Base-by-base conservation (phyloP, 2,888 invertebrate genomes). In the Epistrophe eligans region DNA sequence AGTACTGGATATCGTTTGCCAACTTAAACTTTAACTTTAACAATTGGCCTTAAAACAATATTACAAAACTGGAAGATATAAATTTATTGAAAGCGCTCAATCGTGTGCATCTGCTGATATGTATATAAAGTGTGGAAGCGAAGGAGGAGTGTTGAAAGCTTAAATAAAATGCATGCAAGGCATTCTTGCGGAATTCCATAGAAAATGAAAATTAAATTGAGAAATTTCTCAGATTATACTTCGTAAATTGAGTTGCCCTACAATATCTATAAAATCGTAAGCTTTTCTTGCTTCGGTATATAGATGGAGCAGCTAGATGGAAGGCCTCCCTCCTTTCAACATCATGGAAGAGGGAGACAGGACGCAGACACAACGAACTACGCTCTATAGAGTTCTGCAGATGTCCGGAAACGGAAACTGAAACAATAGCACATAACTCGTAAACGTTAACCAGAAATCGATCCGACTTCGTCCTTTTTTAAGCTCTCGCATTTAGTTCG, bases 201-300 rank as follows among this genome's bases (percentile, higher is more conserved):
- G 52, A 60, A 58, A 67, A 72, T 81, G 40, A 32, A 70, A 70
- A 71, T 64, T 40, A 70, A 76, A 77, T 77, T 77, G 70, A 82
- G 71, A 77, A 62, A 77, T 64, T 11, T 50, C 50, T 57, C 55
- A 19, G 40, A 48, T 50, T 72, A 32, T 55, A 58, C 48, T 57
- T 28, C 35, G n/a, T 13, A 62, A 62, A 62, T 55, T 40, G 40
- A 58, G 57, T 66, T 50, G 40, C 50, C 35, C 17, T 55, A 38
- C 32, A 15, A 58, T 43, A n/a, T 38, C 38, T 8, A 38, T 2
- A n/a, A 38, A 60, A 40, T 13, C 11, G 38, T 40, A 40, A 40
- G 60, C 58, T 55, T 40, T 52, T 45, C 1, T 15, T 24, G 38
- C 10, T 43, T 19, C 5, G 9, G 45, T n/a, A 58, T 11, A 17